Evolutionary conservation across 92 coral and sea anemone genomes (phyloP).

Genomic region (Isaurus tuberculatus): DNA sequence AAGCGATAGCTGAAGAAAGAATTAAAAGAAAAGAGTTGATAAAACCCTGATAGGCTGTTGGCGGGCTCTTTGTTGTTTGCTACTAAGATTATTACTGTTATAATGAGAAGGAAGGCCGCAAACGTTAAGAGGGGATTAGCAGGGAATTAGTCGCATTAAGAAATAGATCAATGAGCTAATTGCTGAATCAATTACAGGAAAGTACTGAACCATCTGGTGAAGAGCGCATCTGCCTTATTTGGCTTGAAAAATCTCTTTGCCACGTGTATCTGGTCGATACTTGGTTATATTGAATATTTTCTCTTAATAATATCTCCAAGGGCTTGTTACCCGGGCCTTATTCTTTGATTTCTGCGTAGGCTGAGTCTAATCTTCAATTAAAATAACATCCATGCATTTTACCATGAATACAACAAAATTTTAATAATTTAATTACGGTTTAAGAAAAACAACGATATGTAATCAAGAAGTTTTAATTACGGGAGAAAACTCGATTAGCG

Average conservation of each 20-base stretch:
- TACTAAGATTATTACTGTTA: conserved; percentile 67
- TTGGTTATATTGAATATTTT: neutral
- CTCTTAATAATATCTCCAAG: neutral
- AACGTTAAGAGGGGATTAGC: conserved; percentile 76
- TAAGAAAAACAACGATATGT: conserved; percentile 77
- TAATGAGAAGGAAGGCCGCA: conserved; percentile 84
- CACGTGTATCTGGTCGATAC: conserved; percentile 48
- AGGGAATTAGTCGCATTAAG: conserved; percentile 88
- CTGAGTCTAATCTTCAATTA: conserved; percentile 53
- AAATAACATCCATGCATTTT: conserved; percentile 53
- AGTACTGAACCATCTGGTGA: conserved; percentile 53
- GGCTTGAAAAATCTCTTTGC: conserved; percentile 35
- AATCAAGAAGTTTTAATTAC: conserved; percentile 81
- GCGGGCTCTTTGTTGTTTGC: conserved; percentile 70
- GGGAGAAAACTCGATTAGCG: conserved; percentile 70
- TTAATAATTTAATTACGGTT: conserved; percentile 82
- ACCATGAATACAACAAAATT: conserved; percentile 75
- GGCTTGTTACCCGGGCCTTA: neutral
- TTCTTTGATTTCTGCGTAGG: neutral
- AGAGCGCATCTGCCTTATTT: conserved; percentile 29
- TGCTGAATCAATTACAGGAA: conserved; percentile 80
- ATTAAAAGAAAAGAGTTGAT: conserved; percentile 22
- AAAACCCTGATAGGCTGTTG: conserved; percentile 56
- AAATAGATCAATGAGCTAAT: conserved; percentile 89
- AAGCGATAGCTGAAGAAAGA: conserved; percentile 45